Percentiles rank a stretch among this genome's conserved stretches.
Conservation (phyloP, 2,888 invertebrate genomes). For the Gortyna flavago region DNA sequence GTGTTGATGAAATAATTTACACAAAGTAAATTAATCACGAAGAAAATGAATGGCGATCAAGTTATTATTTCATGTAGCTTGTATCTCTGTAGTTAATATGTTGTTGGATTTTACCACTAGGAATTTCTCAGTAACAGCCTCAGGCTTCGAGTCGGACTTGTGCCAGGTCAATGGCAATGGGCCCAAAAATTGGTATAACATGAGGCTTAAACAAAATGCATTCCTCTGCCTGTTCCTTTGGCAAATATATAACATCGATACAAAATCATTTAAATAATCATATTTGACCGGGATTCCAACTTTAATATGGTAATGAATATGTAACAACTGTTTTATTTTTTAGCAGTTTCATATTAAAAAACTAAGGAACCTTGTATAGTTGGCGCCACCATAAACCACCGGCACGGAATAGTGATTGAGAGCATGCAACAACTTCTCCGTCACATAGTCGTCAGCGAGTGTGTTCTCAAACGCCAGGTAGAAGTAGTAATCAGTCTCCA, state of each 20-base stretch:
- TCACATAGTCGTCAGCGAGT: constrained; percentile 79
- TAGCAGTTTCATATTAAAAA: background rate
- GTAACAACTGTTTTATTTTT: background rate
- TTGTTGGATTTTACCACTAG: background rate
- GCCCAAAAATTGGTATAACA: too few relatives aligned
- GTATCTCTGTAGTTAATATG: background rate
- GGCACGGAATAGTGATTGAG: constrained; percentile 78
- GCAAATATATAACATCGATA: background rate
- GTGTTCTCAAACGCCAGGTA: constrained; percentile 83
- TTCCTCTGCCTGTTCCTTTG: too few relatives aligned
- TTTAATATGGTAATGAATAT: background rate
- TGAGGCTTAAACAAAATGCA: too few relatives aligned
- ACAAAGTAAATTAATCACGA: background rate
- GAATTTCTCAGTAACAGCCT: background rate
- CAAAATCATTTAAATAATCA: background rate
- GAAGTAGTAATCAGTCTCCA: constrained; percentile 78
- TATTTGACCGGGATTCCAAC: background rate
- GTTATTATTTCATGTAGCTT: background rate
- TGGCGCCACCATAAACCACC: constrained; percentile 81
- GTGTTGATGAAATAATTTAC: background rate
- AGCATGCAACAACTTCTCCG: constrained; percentile 79
- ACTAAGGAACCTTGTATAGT: constrained; percentile 77
- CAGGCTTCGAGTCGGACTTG: background rate
- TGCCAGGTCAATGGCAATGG: background rate
- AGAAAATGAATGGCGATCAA: constrained; percentile 10